Base-by-base conservation (phyloP, 2,888 invertebrate genomes). In the Cataglyphis albicans region DNA sequence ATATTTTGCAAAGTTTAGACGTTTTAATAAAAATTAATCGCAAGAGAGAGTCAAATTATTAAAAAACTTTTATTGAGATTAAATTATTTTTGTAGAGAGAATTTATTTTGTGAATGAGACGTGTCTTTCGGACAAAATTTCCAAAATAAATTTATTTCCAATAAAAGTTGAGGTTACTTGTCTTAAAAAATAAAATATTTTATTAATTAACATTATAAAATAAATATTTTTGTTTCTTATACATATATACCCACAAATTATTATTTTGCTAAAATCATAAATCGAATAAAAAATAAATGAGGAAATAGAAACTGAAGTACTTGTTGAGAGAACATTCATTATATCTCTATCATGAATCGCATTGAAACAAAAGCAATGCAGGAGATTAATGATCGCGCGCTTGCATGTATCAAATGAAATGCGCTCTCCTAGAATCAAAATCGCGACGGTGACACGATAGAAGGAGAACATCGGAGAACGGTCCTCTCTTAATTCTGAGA, bases 401-500 rank as follows among this genome's bases (percentile, higher is more conserved):
- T 25, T 44, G 44, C 38, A n/a, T 55, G 10, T 15, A 21, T 32
- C 38, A 29, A 7, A 5, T 41, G 32, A 9, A 59, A 72, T 44
- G 44, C 72, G 18, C 9, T 41, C 41, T 35, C 21, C 18, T 32
- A 15, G 32, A 21, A 44, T 80, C 52, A 80, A 81, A 67, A 61
- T 78, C 48, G 65, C 59, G 67, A 81, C 67, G 55, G 48, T 35
- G 67, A 61, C 29, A 38, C 59, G 81, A 82, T 78, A 68, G n/a
- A n/a, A 78, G 59, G 35, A 7, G 52, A 83, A 55, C 78, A 52
- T 29, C 25, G 67, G 55, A 68, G 86, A 64, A 38, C 65, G 41
- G 29, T 70, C 73, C 82, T 85, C 78, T 74, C 88, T 89, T 89
- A 88, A 89, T 88, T 81, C 73, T 81, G 32, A 82, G 82, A 85